Evolutionary conservation across 30 jellyfish, hydroid and myxozoan genomes (phyloP), one percentile per base, ranked within the genome.

Genomic region (Pelagia noctiluca): DNA sequence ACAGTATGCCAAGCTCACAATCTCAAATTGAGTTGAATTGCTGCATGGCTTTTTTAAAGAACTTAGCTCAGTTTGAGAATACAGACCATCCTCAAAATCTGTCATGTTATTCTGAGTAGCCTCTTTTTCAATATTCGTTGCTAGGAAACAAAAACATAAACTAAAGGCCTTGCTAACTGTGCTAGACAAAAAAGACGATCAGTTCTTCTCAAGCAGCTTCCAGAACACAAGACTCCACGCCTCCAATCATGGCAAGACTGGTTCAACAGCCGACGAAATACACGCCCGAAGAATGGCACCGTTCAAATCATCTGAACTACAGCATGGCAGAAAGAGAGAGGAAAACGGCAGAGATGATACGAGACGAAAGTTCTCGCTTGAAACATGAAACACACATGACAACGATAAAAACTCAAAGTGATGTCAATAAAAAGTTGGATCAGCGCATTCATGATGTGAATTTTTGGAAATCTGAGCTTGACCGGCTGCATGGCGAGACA

Each of bases 391-490:
- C 94, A 22, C 89, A 94, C 69, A 78, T 94, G 29, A 83, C 95
- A 10, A 94, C 99, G 4, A 38, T 94, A 25, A 94, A 94, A 74
- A 88, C 99, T 18, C 99, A 94, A 60, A 80, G 86, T 76, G 99
- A 94, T 71, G 99, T 94, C 53, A 94, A 88, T 73, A 94, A 94
- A 70, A 94, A 94, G 82, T 68, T 94, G 11, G 99, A 94, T 47
- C 99, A 94, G 66, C 89, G 99, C 32, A 47, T 94, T 8, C 32
- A 78, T 18, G 99, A 94, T 28, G 74, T 94, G 24, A 53, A 74
- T 30, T 94, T 88, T 60, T 94, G 99, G 99, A 87, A 94, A 78
- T 94, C 99, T 49, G 99, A 94, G 62, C 67, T 94, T 32, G 99
- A 87, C 77, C 37, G 97, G 36, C 95, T 89, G 60, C 88, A 87